phyloP scores from a whole-genome alignment of 2,113 vertebrate genomes.

The Pelodiscus sinensis region DNA sequence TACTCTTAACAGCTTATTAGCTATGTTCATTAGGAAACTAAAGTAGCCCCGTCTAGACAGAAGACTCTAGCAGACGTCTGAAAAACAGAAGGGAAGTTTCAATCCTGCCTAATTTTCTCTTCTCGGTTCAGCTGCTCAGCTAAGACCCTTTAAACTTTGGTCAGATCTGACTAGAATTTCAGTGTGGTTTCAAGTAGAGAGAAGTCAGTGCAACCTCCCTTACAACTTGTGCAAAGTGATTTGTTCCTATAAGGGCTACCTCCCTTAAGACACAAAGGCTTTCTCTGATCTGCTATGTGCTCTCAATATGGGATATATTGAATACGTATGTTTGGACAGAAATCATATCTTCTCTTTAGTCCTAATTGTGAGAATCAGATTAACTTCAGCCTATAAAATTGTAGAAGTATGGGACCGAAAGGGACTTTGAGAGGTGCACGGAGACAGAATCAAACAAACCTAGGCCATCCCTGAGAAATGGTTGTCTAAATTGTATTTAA shows the following conservation, averaged over 20 bases:
- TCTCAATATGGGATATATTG: neutral
- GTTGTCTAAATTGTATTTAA: neutral
- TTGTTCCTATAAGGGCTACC: neutral
- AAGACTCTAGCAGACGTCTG: conserved; percentile 48
- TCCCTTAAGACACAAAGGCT: neutral
- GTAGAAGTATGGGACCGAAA: neutral
- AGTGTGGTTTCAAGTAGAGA: neutral
- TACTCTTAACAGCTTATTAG: conserved; percentile 74
- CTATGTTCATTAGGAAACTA: conserved; percentile 57
- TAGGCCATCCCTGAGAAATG: neutral
- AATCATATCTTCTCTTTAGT: neutral
- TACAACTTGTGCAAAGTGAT: neutral
- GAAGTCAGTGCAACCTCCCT: neutral
- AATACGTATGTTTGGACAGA: neutral
- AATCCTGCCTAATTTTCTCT: conserved; percentile 29
- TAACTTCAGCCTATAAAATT: neutral
- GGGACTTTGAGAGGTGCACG: neutral
- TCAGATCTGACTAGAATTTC: neutral
- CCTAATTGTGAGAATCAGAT: neutral
- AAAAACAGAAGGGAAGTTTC: conserved; percentile 62
- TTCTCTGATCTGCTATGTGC: neutral
- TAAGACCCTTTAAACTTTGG: neutral
- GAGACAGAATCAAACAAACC: neutral
- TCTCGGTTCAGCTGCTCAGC: conserved; percentile 10
- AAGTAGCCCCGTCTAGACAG: conserved; percentile 69